phyloP scores from a whole-genome alignment of 2,888 invertebrate species.

The Leptinotarsa tumamoca region DNA sequence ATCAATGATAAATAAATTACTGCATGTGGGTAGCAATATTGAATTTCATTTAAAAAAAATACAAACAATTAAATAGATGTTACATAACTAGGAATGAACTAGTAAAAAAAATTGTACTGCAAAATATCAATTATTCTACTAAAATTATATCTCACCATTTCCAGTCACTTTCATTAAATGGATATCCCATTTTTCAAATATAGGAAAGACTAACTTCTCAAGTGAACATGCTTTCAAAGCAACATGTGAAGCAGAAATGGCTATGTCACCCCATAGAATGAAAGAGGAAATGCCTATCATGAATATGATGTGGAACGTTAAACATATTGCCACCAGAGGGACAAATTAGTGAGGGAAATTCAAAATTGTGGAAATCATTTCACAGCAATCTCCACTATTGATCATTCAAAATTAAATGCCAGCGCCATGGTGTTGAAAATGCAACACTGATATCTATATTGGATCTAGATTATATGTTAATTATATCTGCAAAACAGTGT shows the following conservation, averaged over 20 bases:
- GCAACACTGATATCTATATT: no score
- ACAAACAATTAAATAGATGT: no score
- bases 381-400: not conserved
- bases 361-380: not conserved
- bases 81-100: no score
- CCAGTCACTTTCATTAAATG: not conserved
- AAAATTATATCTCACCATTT: slow-evolving; percentile 10
- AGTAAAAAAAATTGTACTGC: not conserved
- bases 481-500: no score
- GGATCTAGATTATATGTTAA: no score
- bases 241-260: not conserved
- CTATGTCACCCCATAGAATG: not conserved
- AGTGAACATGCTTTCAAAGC: not conserved
- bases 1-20: no score
- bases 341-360: slow-evolving; percentile 1
- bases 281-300: slow-evolving; percentile 14
- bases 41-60: no score
- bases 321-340: not conserved
- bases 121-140: not conserved
- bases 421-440: no score
- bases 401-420: no score
- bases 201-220: not conserved
- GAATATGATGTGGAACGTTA: not conserved
- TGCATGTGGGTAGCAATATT: no score
- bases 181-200: not conserved